Evolutionary conservation across 2,797 vertebrate genomes (phyloP), one percentile per base, ranked within the genome.

Genomic region (Betta splendens): DNA sequence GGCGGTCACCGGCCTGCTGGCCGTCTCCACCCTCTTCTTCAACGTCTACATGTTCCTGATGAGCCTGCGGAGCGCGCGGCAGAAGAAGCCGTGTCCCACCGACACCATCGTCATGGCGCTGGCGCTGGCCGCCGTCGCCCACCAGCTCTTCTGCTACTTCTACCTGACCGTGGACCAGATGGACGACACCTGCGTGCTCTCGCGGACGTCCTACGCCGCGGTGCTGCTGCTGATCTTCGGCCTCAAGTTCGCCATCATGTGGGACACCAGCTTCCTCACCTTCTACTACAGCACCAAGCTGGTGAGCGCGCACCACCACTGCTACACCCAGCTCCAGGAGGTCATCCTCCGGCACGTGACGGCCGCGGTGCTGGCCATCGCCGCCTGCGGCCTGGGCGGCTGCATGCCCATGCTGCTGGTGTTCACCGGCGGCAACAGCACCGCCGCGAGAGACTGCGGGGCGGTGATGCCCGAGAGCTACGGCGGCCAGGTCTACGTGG

Each of bases 271-370:
- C 22, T 90, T 92, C 52, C 87, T 93, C 44, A 85, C 89, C 0
- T 93, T 92, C 29, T 92, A 89, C 83, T 93, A 91, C 71, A 91
- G 89, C 84, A 90, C 80, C 61, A 93, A 93, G 69, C 85, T 93
- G 69, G 91, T 92, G 67, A 81, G 42, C 63, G 65, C 81, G 2
- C 88, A 89, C 25, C 89, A 90, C n/a, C 82, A 55, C 18, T 91
- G 90, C 83, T 91, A 89, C 83, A 84, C 85, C 0, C 75, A 72
- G 7, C 78, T 89, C 40, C 91, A 91, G 59, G 83, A 69, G 3
- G 16, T 38, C 64, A 86, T 92, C 75, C 67, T 93, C 38, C 89
- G 87, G 42, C 90, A 92, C 2, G 84, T 87, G 5, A 80, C 77
- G 39, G 22, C 78, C 0, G 83, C 52, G 0, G 49, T 91, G 18